Evolutionary conservation across 2,113 vertebrate species (phyloP).

Genomic region (Aspidoscelis tigris): DNA sequence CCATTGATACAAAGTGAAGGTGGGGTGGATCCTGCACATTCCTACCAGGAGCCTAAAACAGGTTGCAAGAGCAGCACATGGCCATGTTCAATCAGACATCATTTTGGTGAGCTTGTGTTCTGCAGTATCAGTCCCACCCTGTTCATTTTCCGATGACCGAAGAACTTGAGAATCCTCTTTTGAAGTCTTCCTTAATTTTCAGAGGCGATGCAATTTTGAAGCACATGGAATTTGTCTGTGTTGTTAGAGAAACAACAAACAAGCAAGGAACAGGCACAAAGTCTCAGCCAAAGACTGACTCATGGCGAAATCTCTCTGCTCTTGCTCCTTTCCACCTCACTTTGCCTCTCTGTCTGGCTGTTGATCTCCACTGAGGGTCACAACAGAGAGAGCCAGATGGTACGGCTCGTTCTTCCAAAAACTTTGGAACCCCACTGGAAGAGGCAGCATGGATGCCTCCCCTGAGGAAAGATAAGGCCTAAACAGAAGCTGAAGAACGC

Average conservation of each 20-base stretch:
- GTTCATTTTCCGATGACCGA: not conserved
- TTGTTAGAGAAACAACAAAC: constrained; percentile 21
- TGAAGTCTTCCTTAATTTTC: not conserved
- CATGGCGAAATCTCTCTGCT: not conserved
- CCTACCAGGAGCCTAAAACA: not conserved
- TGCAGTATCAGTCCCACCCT: not conserved
- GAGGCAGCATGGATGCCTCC: not conserved
- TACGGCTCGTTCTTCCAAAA: constrained; percentile 7
- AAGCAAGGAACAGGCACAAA: not conserved
- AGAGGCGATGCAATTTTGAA: not conserved
- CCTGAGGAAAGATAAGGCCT: not conserved
- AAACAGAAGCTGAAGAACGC: not conserved
- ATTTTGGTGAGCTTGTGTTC: not conserved
- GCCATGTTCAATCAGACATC: not conserved
- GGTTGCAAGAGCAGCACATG: not conserved
- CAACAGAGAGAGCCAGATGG: not conserved
- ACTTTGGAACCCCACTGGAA: not conserved
- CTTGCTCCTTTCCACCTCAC: not conserved
- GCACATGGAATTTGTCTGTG: constrained; percentile 16
- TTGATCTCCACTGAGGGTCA: not conserved
- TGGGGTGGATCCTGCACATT: no score
- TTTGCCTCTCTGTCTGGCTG: not conserved
- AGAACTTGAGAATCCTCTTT: constrained; percentile 12
- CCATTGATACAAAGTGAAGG: no score
- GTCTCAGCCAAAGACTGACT: constrained; percentile 15